phyloP scores from a whole-genome alignment of 2,888 invertebrate genomes.

The Chloroclystis v-ata region DNA sequence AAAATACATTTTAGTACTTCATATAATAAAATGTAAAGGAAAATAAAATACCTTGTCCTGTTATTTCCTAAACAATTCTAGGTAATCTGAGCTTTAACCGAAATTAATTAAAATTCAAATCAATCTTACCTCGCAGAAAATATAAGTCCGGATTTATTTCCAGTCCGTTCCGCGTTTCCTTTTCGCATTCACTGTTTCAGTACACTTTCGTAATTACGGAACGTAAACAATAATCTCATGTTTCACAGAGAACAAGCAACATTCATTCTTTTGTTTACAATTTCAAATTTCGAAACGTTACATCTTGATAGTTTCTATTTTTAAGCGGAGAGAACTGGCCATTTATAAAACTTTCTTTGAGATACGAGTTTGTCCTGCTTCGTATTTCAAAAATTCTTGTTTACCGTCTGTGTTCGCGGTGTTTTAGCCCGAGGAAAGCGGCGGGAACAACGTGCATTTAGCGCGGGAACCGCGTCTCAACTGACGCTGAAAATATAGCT shows the following conservation, averaged over 20 bases:
- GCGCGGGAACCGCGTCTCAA: slow-evolving; percentile 24
- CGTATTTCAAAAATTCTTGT: slow-evolving; percentile 7
- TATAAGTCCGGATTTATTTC: slow-evolving; percentile 21
- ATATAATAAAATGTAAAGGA: too few relatives aligned
- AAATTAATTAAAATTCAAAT: slow-evolving; percentile 3
- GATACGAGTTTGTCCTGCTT: slow-evolving; percentile 1
- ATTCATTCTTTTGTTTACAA: slow-evolving; percentile 3
- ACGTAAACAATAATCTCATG: slow-evolving; percentile 8
- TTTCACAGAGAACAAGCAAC: not conserved
- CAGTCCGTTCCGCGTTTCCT: slow-evolving; percentile 17
- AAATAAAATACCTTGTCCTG: too few relatives aligned
- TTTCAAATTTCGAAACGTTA: slow-evolving; percentile 13
- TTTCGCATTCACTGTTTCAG: slow-evolving; percentile 18
- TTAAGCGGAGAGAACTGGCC: slow-evolving; percentile 2
- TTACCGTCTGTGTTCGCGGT: slow-evolving; percentile 21
- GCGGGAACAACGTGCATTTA: slow-evolving; percentile 19
- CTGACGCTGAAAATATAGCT: slow-evolving; percentile 22
- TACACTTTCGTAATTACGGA: slow-evolving; percentile 15
- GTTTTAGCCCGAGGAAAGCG: slow-evolving; percentile 4
- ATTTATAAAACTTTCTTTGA: slow-evolving; percentile 1
- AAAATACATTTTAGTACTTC: too few relatives aligned
- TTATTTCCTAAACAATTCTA: not conserved
- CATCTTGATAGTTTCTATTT: slow-evolving; percentile 10
- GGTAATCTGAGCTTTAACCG: not conserved
- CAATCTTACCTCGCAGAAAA: slow-evolving; percentile 23